These are phyloP conservation scores for Nezara viridula DNA, from an alignment of 2,888 invertebrate genomes.

Conservation along the genomic window DNA sequence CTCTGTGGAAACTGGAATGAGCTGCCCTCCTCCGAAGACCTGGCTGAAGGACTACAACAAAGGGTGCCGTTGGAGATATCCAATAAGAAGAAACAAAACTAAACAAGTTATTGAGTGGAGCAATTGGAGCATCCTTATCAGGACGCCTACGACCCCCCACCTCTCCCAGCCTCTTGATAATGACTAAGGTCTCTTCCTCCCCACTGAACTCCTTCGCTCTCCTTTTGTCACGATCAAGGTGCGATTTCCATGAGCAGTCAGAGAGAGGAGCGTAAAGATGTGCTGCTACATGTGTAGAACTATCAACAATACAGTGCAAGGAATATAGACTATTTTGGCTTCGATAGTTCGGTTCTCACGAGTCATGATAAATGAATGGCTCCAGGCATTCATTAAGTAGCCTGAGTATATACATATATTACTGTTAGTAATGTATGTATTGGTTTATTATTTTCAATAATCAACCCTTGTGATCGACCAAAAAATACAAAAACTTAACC, in stretches of 20 bases:
- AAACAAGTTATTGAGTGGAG: constrained; percentile 55
- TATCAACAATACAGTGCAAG: not conserved
- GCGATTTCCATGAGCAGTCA: not conserved
- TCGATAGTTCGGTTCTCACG: no score
- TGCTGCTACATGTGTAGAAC: not conserved
- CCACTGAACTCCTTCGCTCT: not conserved
- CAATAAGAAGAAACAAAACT: constrained; percentile 52
- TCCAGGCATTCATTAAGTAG: no score
- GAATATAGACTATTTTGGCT: no score
- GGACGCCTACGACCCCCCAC: constrained; percentile 28
- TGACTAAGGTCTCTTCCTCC: constrained; percentile 22
- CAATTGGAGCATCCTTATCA: constrained; percentile 59
- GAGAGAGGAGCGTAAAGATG: not conserved
- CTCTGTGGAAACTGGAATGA: not conserved
- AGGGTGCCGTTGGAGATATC: not conserved
- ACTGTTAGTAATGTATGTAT: no score
- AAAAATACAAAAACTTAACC: no score
- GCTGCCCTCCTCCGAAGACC: not conserved
- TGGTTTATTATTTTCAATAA: no score
- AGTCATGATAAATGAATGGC: no score
- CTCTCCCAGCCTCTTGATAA: not conserved
- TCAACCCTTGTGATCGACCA: no score
- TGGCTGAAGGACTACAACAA: not conserved
- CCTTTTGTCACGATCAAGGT: not conserved
- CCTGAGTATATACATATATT: no score